A percentile compares a stretch with the other conserved stretches of the same genome.
Conservation (phyloP, 2,888 invertebrate genomes). For the Drosophila diplacantha region DNA sequence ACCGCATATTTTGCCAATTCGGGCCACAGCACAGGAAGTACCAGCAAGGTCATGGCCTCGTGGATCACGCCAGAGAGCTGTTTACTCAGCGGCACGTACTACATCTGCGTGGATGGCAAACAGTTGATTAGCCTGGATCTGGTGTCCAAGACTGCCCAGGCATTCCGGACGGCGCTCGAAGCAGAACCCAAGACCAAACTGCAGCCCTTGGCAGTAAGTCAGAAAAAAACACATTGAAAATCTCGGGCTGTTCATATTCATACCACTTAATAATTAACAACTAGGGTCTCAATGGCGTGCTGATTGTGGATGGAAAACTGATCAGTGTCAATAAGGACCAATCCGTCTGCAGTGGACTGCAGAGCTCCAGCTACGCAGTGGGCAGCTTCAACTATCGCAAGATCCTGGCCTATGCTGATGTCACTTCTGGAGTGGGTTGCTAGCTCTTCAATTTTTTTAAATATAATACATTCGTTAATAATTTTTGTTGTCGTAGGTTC, state of each 20-base stretch:
- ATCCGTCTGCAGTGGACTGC: constrained; percentile 73
- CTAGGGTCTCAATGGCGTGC: constrained; percentile 76
- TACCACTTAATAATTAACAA: background rate
- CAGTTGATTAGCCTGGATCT: constrained; percentile 83
- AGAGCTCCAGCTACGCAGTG: constrained; percentile 71
- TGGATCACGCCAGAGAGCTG: constrained; percentile 81
- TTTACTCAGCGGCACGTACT: constrained; percentile 81
- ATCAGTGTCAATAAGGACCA: constrained; percentile 75
- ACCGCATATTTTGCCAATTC: constrained; percentile 81
- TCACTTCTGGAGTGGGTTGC: constrained; percentile 76
- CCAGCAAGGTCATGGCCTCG: constrained; percentile 81
- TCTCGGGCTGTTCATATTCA: background rate
- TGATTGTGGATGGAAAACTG: constrained; percentile 74
- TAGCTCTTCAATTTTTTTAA: no score
- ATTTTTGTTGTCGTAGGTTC: constrained; percentile 34
- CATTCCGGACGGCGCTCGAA: constrained; percentile 76
- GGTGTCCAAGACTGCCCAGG: constrained; percentile 79
- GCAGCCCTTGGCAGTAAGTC: constrained; percentile 65
- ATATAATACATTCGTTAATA: background rate
- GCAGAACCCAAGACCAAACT: constrained; percentile 70
- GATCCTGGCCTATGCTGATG: constrained; percentile 76
- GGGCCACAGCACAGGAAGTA: constrained; percentile 79
- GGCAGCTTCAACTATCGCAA: constrained; percentile 72
- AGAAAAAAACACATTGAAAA: background rate
- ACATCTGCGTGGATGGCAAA: constrained; percentile 82